phyloP scores from a whole-genome alignment of 2,888 invertebrate genomes.

The Melieria omissa region DNA sequence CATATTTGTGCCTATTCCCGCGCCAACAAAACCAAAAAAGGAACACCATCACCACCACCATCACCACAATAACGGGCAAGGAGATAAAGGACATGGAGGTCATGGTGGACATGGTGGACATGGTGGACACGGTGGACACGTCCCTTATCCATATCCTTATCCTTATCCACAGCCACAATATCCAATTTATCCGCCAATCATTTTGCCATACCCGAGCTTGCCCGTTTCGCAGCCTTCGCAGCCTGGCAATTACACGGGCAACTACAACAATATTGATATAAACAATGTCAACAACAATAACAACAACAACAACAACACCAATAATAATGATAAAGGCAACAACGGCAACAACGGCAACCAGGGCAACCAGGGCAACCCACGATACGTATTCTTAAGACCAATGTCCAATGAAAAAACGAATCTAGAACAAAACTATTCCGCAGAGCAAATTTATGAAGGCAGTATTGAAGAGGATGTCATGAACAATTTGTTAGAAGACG shows the following conservation, averaged over 20 bases:
- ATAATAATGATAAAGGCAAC: neutral
- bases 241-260: no score
- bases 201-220: neutral
- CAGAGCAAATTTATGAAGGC: no score
- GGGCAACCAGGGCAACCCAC: no score
- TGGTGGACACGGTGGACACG: neutral
- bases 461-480: no score
- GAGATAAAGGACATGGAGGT: neutral
- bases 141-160: neutral
- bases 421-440: no score
- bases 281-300: neutral
- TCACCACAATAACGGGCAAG: conserved; percentile 5
- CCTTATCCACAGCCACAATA: neutral
- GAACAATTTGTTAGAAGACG: no score
- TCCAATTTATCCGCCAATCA: neutral
- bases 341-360: no score
- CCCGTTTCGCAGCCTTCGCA: neutral
- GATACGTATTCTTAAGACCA: no score
- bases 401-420: no score
- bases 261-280: neutral
- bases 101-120: no score
- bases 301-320: conserved; percentile 1
- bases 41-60: neutral
- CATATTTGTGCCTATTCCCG: conserved; percentile 7
- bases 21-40: neutral